Percentiles rank a stretch among this genome's conserved stretches.
These are phyloP conservation scores for Lasioglossum albipes DNA, from an alignment of 1,140 invertebrate species.

Conservation along the genomic window DNA sequence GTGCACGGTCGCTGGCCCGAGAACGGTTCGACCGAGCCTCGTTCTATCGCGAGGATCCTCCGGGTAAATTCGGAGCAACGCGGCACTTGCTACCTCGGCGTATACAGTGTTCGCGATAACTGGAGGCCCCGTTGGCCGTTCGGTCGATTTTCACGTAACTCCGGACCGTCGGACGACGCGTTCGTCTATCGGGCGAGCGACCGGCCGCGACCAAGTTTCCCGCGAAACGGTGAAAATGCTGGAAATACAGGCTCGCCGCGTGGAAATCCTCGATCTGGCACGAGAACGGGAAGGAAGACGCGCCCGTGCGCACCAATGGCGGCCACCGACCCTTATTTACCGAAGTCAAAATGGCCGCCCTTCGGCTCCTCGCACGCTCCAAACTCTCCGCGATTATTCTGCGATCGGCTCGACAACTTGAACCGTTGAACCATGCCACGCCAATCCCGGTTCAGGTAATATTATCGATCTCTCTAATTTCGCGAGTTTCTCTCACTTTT, in stretches of 20 bases:
- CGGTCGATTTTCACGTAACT: conserved; percentile 33
- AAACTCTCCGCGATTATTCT: conserved; percentile 45
- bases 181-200: conserved; percentile 10
- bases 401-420: neutral
- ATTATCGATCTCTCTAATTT: neutral
- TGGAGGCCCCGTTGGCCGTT: conserved; percentile 52
- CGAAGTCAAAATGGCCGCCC: conserved; percentile 76
- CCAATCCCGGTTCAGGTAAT: conserved; percentile 44
- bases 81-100: conserved; percentile 54
- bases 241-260: conserved; percentile 27
- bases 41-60: neutral
- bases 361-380: conserved; percentile 67
- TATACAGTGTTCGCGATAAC: conserved; percentile 65
- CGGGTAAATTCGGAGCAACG: conserved; percentile 29
- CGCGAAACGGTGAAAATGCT: conserved; percentile 4
- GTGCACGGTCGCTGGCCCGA: neutral
- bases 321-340: conserved; percentile 75
- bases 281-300: conserved; percentile 72
- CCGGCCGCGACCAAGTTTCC: neutral
- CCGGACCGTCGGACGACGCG: conserved; percentile 13
- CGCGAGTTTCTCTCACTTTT: neutral
- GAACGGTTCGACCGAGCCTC: neutral
- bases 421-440: neutral
- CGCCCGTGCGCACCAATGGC: conserved; percentile 77
- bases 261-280: conserved; percentile 43